A percentile compares a stretch with the other conserved stretches of the same genome.
phyloP scores from a whole-genome alignment of 2,888 invertebrate genomes.

The Caenorhabditis sinica region DNA sequence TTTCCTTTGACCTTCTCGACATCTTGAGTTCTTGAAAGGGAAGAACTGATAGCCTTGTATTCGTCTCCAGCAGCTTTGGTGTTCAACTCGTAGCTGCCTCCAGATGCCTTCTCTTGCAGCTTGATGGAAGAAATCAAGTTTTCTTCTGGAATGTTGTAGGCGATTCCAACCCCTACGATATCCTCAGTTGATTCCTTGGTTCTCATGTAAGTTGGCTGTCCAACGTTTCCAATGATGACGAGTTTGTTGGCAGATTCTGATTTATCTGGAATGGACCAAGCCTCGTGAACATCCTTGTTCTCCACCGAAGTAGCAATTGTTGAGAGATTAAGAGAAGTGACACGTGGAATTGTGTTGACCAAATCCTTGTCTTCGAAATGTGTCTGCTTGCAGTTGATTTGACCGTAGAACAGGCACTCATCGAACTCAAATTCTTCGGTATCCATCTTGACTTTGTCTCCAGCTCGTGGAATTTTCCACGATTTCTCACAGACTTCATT shows the following conservation, averaged over 20 bases:
- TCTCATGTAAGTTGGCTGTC: conserved; percentile 57
- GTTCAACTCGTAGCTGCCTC: conserved; percentile 75
- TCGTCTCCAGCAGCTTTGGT: conserved; percentile 75
- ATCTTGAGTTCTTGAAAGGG: conserved; percentile 50
- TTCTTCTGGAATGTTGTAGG: conserved; percentile 71
- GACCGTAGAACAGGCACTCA: conserved; percentile 76
- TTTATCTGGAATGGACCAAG: conserved; percentile 67
- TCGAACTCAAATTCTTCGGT: conserved; percentile 80
- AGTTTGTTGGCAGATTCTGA: conserved; percentile 46
- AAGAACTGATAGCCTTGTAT: conserved; percentile 57
- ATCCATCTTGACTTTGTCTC: conserved; percentile 64
- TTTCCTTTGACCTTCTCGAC: conserved; percentile 66
- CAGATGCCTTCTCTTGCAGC: conserved; percentile 69
- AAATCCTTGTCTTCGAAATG: conserved; percentile 70
- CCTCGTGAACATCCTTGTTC: conserved; percentile 27
- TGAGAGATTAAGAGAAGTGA: conserved; percentile 45
- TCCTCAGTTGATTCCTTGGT: conserved; percentile 74
- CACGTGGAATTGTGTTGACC: conserved; percentile 62
- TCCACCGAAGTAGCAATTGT: conserved; percentile 64
- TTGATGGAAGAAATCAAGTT: conserved; percentile 39
- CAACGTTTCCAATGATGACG: conserved; percentile 69
- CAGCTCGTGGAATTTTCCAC: conserved; percentile 69
- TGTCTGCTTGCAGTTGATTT: conserved; percentile 71
- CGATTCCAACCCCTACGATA: conserved; percentile 70
- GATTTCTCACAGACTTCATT: conserved; percentile 30